These are phyloP conservation scores for Intellagama lesueurii DNA, from an alignment of 2,797 vertebrate genomes.

Conservation along the genomic window DNA sequence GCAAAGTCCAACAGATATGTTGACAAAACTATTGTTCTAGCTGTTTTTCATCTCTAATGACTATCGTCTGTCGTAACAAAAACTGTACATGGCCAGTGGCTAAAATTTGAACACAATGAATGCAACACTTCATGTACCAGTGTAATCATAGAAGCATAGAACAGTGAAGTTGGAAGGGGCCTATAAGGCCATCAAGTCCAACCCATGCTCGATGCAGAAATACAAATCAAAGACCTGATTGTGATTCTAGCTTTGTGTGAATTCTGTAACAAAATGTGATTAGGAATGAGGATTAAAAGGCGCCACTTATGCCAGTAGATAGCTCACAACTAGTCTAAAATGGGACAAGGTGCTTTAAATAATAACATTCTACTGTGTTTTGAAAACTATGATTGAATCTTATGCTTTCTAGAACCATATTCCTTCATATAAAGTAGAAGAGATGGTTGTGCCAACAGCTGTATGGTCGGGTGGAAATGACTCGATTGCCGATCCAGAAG, in stretches of 20 bases:
- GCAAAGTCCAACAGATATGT: too few relatives aligned
- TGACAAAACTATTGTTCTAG: too few relatives aligned
- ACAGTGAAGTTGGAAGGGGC: too few relatives aligned
- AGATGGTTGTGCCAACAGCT: slow-evolving; percentile 88
- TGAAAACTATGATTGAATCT: rapidly evolving
- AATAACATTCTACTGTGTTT: not conserved
- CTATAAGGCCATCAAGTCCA: too few relatives aligned
- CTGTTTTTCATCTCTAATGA: too few relatives aligned
- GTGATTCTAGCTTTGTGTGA: not conserved
- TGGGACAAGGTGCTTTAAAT: not conserved
- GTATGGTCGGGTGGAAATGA: slow-evolving; percentile 91
- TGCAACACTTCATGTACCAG: too few relatives aligned
- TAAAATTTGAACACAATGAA: too few relatives aligned
- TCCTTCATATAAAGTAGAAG: slow-evolving; percentile 80
- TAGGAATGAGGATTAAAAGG: not conserved
- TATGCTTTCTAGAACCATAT: slow-evolving; percentile 76
- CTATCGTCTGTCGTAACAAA: too few relatives aligned
- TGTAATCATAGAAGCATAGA: too few relatives aligned
- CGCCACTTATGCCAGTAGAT: not conserved
- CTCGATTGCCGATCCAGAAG: slow-evolving; percentile 84
- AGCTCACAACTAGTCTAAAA: not conserved
- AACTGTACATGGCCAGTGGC: too few relatives aligned
- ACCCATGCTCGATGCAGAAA: too few relatives aligned
- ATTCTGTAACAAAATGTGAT: too few relatives aligned
- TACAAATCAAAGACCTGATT: not conserved